Evolutionary conservation across 2,113 vertebrate genomes (phyloP).

Genomic region (Laterallus jamaicensis): DNA sequence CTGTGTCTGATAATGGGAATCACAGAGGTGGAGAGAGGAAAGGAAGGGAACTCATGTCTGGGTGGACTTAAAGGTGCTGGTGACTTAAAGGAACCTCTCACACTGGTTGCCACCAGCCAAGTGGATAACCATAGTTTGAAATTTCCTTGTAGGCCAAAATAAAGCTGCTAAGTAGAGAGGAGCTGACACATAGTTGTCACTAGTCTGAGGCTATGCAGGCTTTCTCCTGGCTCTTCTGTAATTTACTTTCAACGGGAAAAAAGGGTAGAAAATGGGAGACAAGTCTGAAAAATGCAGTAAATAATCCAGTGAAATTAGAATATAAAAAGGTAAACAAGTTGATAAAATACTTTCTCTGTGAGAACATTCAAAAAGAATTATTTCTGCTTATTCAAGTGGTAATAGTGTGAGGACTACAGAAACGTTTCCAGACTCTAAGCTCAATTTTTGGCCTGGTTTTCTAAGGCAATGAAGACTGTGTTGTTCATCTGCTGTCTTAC

Average conservation of each 20-base stretch:
- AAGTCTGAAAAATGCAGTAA: neutral
- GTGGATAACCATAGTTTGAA: neutral
- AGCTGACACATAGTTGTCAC: neutral
- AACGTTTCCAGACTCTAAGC: neutral
- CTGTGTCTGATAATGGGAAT: neutral
- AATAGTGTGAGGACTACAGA: neutral
- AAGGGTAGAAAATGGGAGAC: neutral
- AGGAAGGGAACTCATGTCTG: neutral
- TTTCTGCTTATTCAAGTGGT: neutral
- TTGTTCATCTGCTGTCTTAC: neutral
- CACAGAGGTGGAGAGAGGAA: neutral
- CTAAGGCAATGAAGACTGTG: neutral
- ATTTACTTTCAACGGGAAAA: neutral
- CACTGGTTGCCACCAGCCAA: neutral
- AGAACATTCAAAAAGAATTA: neutral
- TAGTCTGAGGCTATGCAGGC: neutral
- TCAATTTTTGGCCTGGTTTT: neutral
- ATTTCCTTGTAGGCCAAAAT: neutral
- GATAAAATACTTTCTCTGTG: neutral
- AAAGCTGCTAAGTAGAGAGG: neutral
- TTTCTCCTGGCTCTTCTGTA: neutral
- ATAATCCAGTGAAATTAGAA: neutral
- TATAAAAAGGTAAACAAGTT: neutral
- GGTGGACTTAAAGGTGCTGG: neutral
- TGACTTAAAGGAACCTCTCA: neutral